Conservation (phyloP, 2,113 vertebrate species). For the Panurus biarmicus region DNA sequence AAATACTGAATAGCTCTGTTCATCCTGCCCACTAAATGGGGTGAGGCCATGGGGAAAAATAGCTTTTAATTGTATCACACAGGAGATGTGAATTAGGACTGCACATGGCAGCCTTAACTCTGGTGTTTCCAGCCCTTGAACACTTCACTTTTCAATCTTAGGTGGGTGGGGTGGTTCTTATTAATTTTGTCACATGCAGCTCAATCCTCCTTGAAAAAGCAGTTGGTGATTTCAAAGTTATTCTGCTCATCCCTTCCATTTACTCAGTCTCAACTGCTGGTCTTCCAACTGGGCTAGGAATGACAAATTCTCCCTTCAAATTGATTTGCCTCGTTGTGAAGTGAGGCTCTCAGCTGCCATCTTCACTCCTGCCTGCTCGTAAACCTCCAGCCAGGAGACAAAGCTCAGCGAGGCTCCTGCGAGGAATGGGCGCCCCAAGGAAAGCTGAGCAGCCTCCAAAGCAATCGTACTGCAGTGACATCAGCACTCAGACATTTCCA, state of each 20-base stretch:
- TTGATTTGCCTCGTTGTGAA: background rate
- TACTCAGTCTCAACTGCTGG: background rate
- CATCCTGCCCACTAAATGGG: background rate
- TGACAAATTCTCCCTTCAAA: background rate
- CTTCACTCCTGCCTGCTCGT: background rate
- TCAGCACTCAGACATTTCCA: conserved; percentile 17
- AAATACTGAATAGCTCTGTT: conserved; percentile 31
- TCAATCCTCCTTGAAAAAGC: background rate
- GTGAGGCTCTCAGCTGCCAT: background rate
- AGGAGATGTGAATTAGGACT: background rate
- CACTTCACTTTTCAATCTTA: background rate
- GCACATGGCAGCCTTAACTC: background rate
- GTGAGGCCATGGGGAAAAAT: background rate
- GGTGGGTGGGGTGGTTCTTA: background rate
- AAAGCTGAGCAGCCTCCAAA: conserved; percentile 1
- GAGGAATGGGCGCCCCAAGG: background rate
- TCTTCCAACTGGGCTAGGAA: background rate
- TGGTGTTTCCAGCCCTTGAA: background rate
- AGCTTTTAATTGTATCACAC: background rate
- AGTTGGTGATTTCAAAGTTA: background rate
- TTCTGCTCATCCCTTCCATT: background rate
- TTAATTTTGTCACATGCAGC: background rate
- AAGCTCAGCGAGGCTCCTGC: conserved; percentile 5
- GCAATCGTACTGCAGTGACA: background rate
- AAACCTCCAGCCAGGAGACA: background rate